Base-by-base conservation (phyloP, 2,797 vertebrate species). In the Thripadectes ignobilis region DNA sequence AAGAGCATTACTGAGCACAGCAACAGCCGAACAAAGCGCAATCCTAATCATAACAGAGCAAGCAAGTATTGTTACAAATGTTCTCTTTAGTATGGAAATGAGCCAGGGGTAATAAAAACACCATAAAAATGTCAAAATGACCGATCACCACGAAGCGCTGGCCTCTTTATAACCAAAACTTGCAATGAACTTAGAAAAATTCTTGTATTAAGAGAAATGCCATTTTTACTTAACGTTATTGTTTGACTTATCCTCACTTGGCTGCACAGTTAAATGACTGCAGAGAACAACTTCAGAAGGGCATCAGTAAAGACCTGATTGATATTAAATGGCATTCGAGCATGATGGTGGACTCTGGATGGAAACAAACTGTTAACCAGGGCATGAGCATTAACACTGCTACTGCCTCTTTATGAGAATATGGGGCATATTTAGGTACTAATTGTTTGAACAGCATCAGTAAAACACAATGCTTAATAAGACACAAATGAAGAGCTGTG, bases 61-160 rank as follows among this genome's bases (percentile, higher is more conserved):
- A 95, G 90, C 80, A 67, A 92, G 95, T 81, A 96, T 95, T 94
- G 94, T 94, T 97, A 94, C 87, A 94, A 94, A 94, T 72, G 92
- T 93, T 96, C 93, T 69, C 93, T 89, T 96, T 93, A 86, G 92
- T 84, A 96, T 96, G 97, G 97, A 97, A 95, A 95, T 91, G 89
- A 97, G 95, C 96, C 94, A 97, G 94, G 59, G 88, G 92, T 92
- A 97, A 96, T 97, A 95, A 96, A 97, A 95, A 65, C 88, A 88
- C 91, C 96, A 96, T 97, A 97, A 96, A 97, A 95, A 94, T 1
- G 95, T 97, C 97, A 97, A 73, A 95, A 96, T 97, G 97, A 97
- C 88, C 59, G 90, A 97, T 97, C 69, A 51, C 92, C 41, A 0
- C 0, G 39, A 93, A 97, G 81, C 29, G 1, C n/a, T 88, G 63